These are phyloP conservation scores for Poecile atricapillus DNA, from an alignment of 2,113 vertebrate genomes.

Conservation along the genomic window DNA sequence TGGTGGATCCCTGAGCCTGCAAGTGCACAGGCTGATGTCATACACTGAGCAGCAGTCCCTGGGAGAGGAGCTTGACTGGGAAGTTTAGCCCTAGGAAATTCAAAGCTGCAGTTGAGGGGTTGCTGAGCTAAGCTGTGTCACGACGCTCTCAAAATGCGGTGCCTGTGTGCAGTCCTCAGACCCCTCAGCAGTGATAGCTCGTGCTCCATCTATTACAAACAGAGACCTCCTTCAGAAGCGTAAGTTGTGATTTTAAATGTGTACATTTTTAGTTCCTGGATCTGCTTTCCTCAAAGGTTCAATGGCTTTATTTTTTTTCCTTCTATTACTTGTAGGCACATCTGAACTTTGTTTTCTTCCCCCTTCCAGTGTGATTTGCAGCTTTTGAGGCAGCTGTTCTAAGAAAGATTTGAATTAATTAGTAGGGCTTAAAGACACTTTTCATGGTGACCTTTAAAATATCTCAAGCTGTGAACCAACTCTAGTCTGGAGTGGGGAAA, in stretches of 20 bases:
- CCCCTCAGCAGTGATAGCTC: constrained; percentile 52
- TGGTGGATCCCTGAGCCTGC: constrained; percentile 28
- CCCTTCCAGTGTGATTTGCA: neutral
- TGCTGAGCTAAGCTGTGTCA: neutral
- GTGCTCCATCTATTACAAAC: constrained; percentile 53
- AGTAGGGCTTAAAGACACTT: neutral
- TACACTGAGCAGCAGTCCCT: neutral
- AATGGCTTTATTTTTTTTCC: neutral
- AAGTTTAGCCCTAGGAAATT: neutral
- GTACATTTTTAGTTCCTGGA: neutral
- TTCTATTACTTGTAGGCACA: neutral
- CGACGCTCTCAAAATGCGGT: constrained; percentile 47
- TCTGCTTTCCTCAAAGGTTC: neutral
- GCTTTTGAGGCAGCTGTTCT: neutral
- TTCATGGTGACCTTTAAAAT: neutral
- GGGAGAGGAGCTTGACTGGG: constrained; percentile 41
- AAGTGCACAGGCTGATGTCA: constrained; percentile 49
- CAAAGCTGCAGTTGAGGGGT: neutral
- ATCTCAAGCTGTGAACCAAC: neutral
- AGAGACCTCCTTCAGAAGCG: constrained; percentile 41
- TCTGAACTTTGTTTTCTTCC: neutral
- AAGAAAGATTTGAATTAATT: neutral
- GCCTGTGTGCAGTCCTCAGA: constrained; percentile 62
- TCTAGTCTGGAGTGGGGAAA: neutral
- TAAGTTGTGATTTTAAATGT: constrained; percentile 30